Evolutionary conservation across 2,888 invertebrate genomes (phyloP), one percentile per base, ranked within the genome.

Genomic region (Hemistola chrysoprasaria): DNA sequence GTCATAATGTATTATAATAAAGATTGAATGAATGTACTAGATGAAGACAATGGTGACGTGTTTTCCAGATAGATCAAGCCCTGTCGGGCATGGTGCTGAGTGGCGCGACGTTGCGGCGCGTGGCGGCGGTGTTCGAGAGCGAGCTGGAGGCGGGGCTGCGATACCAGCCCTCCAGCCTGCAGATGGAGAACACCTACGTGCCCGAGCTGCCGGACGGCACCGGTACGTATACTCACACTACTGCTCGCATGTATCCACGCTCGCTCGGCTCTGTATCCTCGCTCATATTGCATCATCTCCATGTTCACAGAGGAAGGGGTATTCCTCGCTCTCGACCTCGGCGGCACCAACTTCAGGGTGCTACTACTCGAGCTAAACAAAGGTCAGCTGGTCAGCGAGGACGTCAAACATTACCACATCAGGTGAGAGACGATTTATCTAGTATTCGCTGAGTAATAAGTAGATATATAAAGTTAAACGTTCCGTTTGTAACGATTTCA

Each of bases 311-410:
- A 94, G 84, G 91, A 92, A 51, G 95, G 95, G 0, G 87, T 92
- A 31, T 95, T 91, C 71, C 75, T 95, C 54, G 95, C 95, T 1
- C 77, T 95, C 53, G 95, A 96, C 75, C 89, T 96, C 41, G 95
- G 95, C 1, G 95, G 95, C 9, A 95, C 95, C 11, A 95, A 95
- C 81, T 95, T 95, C 73, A 90, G 95, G 6, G 92, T 95, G 7
- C 82, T 95, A 11, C 78, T 93, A 24, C 73, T 95, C 55, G 92
- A 92, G 56, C 76, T 95, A 50, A 65, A 64, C 2, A 76, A 79
- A 6, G 93, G 93, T 0, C 70, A 77, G 37, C 79, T 92, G 8
- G 72, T 90, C 11, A 73, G 90, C 1, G 91, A 93, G 64, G 86
- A 91, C 46, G 92, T 93, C 31, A 90, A 92, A 59, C 92, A 92